A percentile compares a stretch with the other conserved stretches of the same genome.
Evolutionary conservation across 2,888 invertebrate genomes (phyloP).

Genomic region (Nomada ferruginata): DNA sequence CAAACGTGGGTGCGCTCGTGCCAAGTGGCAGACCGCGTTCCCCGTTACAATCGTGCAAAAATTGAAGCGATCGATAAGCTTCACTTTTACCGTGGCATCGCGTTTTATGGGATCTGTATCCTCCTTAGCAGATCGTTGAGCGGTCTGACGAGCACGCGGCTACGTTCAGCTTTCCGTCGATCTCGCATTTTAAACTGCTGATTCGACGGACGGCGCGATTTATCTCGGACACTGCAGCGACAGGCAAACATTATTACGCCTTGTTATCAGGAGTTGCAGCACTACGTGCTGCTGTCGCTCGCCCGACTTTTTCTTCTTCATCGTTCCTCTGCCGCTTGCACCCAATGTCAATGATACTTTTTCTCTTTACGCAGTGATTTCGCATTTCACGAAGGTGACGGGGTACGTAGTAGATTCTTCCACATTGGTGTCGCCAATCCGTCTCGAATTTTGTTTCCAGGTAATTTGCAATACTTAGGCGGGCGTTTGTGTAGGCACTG

Average conservation of each 20-base stretch:
- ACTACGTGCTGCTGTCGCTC: slow-evolving; percentile 28
- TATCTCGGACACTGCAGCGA: slow-evolving; percentile 69
- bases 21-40: slow-evolving; percentile 17
- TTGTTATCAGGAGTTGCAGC: slow-evolving; percentile 57
- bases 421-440: neutral
- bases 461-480: neutral
- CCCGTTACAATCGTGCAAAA: slow-evolving; percentile 5
- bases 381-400: neutral
- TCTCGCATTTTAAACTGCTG: slow-evolving; percentile 71
- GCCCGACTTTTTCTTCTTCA: neutral
- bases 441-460: neutral
- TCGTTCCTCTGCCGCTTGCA: slow-evolving; percentile 1
- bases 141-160: slow-evolving; percentile 37
- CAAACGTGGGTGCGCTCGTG: slow-evolving; percentile 19
- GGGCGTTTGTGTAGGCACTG: no score
- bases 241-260: slow-evolving; percentile 67
- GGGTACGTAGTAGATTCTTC: neutral
- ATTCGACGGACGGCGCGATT: slow-evolving; percentile 72
- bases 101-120: slow-evolving; percentile 38
- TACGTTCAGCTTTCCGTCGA: slow-evolving; percentile 56
- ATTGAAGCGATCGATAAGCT: slow-evolving; percentile 40
- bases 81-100: slow-evolving; percentile 26
- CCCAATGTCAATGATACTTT: slow-evolving; percentile 35
- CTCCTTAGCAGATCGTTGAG: slow-evolving; percentile 46
- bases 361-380: slow-evolving; percentile 5